Evolutionary conservation across 2,888 invertebrate species (phyloP).

Genomic region (Cephus runcator): DNA sequence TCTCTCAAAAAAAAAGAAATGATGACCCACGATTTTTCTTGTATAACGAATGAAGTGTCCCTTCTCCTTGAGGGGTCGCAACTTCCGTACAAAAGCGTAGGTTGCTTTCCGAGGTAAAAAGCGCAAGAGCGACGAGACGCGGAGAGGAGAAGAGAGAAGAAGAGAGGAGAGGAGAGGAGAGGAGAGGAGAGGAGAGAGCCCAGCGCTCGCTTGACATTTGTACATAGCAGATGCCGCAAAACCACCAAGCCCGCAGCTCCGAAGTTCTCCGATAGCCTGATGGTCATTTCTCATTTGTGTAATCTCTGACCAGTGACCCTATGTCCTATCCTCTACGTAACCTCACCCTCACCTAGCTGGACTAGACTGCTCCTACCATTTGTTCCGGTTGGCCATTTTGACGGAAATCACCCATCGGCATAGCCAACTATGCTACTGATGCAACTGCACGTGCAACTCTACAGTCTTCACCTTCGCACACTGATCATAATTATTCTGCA

Average conservation of each 20-base stretch:
- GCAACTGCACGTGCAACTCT: not conserved
- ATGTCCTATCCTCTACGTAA: conserved; percentile 14
- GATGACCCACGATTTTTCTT: not conserved
- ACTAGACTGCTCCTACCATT: conserved; percentile 14
- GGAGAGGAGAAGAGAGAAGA: not conserved
- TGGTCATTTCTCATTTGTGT: conserved; percentile 65
- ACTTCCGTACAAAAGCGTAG: not conserved
- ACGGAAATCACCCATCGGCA: conserved; percentile 44
- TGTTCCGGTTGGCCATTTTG: conserved; percentile 46
- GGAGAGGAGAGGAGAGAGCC: not conserved
- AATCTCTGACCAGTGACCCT: conserved; percentile 51
- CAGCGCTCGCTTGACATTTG: conserved; percentile 13
- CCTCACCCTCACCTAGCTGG: conserved; percentile 15
- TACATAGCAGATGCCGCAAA: conserved; percentile 43
- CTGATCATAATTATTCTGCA: not conserved
- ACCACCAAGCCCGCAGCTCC: conserved; percentile 31
- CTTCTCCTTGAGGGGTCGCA: not conserved
- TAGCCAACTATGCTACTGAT: not conserved
- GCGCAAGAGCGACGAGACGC: not conserved
- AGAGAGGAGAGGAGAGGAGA: not conserved
- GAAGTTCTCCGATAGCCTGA: conserved; percentile 57
- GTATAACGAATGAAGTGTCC: not conserved
- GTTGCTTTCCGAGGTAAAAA: not conserved
- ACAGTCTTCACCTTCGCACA: not conserved
- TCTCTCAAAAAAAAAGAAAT: not conserved